Base-by-base conservation (phyloP, 2,113 vertebrate genomes). In the Ptilorrhoa leucosticta region DNA sequence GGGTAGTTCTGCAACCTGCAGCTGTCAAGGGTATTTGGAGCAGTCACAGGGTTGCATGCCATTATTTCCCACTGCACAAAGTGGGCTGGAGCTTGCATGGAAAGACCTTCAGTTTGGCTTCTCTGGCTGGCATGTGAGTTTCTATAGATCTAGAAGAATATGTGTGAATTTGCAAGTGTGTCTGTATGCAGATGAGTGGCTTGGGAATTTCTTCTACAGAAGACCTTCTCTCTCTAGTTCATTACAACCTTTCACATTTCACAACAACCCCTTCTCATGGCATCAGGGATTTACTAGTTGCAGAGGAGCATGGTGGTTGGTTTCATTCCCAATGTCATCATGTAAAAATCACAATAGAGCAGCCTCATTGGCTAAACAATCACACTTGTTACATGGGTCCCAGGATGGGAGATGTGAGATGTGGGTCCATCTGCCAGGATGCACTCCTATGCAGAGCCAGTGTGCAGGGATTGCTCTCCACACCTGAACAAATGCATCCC, bases 321-420 rank as follows among this genome's bases (percentile, higher is more conserved):
- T 75, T 87, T 89, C 3, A 27, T 71, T 75, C 11, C 35, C 73
- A 56, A 3, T 9, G 7, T 35, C 23, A 6, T 22, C 28, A 51
- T 23, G 5, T 6, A 76, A 83, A 85, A 82, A 56, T 24, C 28
- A 19, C 4, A 1, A 39, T 1, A 56, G 6, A 79, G 5, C 1
- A 5, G 0, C 13, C n/a, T 83, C 2, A 0, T 13, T 61, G 19
- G 15, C 10, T 85, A 64, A 71, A 64, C 40, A 72, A 18, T 23
- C 24, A 31, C 6, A 8, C 5, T 28, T 57, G 19, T 18, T 37
- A 18, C 0, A 0, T 13, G 13, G 6, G 9, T 75, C 19, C 11
- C 79, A 42, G 22, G 21, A 13, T 0, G 3, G 24, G 21, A 64
- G 11, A 45, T 9, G 9, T 42, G 10, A 68, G 9, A 26, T 68